Evolutionary conservation across 2,888 invertebrate genomes (phyloP).

Genomic region (Sminthurinus aureus): DNA sequence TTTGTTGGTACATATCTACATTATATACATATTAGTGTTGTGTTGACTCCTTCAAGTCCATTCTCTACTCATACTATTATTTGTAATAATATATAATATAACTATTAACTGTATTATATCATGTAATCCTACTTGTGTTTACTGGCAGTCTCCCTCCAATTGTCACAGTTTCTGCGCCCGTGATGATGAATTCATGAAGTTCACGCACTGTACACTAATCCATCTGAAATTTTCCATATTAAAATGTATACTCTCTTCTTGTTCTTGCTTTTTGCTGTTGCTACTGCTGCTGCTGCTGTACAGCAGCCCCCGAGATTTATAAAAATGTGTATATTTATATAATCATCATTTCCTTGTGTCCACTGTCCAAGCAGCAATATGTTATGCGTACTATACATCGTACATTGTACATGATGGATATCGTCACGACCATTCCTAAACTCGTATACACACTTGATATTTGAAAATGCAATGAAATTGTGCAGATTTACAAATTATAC

Average conservation of each 20-base stretch:
- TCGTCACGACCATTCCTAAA: too few relatives aligned
- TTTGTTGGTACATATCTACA: background rate
- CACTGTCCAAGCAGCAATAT: too few relatives aligned
- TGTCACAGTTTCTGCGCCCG: conserved; percentile 41
- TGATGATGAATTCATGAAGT: conserved; percentile 45
- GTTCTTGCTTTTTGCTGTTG: background rate
- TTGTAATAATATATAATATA: background rate
- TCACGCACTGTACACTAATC: conserved; percentile 42
- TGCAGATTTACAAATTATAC: too few relatives aligned
- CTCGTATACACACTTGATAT: too few relatives aligned
- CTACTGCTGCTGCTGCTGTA: too few relatives aligned
- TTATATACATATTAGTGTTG: background rate
- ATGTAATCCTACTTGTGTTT: background rate
- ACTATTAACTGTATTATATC: background rate
- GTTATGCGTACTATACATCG: too few relatives aligned
- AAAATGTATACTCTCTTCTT: background rate
- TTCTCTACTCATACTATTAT: background rate
- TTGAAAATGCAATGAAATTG: too few relatives aligned
- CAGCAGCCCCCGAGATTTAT: background rate
- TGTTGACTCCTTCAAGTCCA: background rate
- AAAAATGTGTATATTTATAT: background rate
- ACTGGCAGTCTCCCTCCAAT: conserved; percentile 36
- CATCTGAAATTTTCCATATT: background rate
- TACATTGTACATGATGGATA: too few relatives aligned
- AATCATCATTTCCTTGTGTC: too few relatives aligned